These are phyloP conservation scores for Okapia johnstoni DNA, from an alignment of 2,113 vertebrate species.

Conservation along the genomic window DNA sequence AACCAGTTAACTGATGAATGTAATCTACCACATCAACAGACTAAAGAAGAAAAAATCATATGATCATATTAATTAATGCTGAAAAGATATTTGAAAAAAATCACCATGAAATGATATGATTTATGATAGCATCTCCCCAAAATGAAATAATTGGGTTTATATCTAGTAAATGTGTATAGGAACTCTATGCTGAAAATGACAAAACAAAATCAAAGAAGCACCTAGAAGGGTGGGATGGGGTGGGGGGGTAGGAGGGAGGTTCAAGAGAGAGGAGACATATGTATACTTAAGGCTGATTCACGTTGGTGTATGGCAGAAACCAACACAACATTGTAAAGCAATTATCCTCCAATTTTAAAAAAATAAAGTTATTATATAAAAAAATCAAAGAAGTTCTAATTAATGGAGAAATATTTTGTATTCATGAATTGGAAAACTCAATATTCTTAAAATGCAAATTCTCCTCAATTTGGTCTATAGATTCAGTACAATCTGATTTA, in stretches of 20 bases:
- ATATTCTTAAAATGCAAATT: not conserved
- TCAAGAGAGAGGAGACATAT: not conserved
- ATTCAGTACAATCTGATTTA: not conserved
- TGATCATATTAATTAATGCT: not conserved
- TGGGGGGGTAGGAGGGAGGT: not conserved
- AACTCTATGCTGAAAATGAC: not conserved
- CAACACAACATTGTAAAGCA: too few species aligned
- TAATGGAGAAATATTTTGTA: not conserved
- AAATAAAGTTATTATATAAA: not conserved
- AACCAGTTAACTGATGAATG: not conserved
- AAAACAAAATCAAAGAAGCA: not conserved
- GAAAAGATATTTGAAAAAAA: not conserved
- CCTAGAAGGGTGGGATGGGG: not conserved
- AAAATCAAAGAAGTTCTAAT: not conserved
- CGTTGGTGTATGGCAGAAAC: too few species aligned
- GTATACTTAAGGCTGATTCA: not conserved
- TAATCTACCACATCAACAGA: not conserved
- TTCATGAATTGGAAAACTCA: not conserved
- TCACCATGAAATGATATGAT: not conserved
- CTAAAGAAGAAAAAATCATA: not conserved
- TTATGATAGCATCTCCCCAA: not conserved
- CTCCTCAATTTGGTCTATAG: not conserved
- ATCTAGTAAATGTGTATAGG: not conserved
- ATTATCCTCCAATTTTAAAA: too few species aligned
- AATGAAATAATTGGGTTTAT: not conserved